Evolutionary conservation across 2,113 vertebrate species (phyloP), one percentile per base, ranked within the genome.

Genomic region (Microcebus lehilahytsara): DNA sequence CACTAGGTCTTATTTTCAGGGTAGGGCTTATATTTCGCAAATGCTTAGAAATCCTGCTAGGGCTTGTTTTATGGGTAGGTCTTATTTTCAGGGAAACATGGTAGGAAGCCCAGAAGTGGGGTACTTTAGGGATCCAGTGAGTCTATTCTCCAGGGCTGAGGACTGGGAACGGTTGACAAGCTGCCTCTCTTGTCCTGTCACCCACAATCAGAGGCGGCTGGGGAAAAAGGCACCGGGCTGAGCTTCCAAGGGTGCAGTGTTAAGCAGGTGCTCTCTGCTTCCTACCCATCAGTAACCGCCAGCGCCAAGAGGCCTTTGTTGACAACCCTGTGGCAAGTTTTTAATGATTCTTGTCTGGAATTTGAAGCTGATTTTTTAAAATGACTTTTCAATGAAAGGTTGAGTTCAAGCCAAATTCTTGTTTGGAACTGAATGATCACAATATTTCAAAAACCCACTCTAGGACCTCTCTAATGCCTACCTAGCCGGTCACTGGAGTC

Each of bases 331-430:
- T 25, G 60, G 42, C 17, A 42, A 32, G 32, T 32, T n/a, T 46
- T 72, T 42, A 27, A 11, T 7, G 17, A 83, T 53, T 85, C 81
- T 37, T 9, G 20, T n/a, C 49, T 64, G 34, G 14, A 89, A 96
- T 40, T 42, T 2, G 27, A 53, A 40, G 23, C 20, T 37, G 40
- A 16, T 3, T n/a, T 49, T 66, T 89, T 34, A 16, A 37, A 79
- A 69, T 27, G 34, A n/a, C 37, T 80, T 74, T 86, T 79, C 58
- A 92, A 20, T 92, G 7, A 88, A 83, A 92, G 86, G 20, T 77
- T 40, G 23, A 58, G 9, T 90, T 51, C 34, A 66, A 40, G 20
- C 17, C n/a, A 71, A 66, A 37, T 23, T 92, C 71, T 92, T 58
- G 17, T 34, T 46, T 75, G 17, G 53, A 37, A 30, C 30, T 27